Evolutionary conservation across 2,113 vertebrate genomes (phyloP).

Genomic region (Corydoras maculifer): DNA sequence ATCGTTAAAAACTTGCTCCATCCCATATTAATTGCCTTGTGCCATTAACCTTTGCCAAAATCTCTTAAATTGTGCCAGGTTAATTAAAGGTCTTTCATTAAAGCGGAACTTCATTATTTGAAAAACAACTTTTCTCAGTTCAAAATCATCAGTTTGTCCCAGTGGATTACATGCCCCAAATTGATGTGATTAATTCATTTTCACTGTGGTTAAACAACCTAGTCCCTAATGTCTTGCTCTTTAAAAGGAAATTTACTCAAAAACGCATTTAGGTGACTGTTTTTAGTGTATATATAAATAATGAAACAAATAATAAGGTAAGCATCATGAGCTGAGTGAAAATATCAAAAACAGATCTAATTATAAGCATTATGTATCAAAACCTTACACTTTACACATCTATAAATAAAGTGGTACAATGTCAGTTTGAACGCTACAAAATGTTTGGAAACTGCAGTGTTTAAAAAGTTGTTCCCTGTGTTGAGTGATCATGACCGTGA

Average conservation of each 20-base stretch:
- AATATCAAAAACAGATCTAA: too few species aligned
- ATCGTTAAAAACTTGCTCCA: too few species aligned
- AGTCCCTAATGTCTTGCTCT: background rate
- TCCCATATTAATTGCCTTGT: background rate
- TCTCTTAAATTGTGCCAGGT: conserved; percentile 5
- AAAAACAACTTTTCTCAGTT: conserved; percentile 19
- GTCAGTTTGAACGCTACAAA: background rate
- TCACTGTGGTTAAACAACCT: conserved; percentile 5
- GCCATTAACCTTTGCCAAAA: conserved; percentile 3
- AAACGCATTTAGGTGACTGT: background rate
- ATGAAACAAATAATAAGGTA: too few species aligned
- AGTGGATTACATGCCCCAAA: conserved; percentile 15
- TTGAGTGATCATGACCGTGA: background rate
- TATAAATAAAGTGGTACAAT: background rate
- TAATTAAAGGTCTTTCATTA: conserved; percentile 25
- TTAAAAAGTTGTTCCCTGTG: background rate
- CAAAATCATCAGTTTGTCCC: conserved; percentile 28
- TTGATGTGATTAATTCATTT: conserved; percentile 10
- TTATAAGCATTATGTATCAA: too few species aligned
- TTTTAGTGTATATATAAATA: too few species aligned
- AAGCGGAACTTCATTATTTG: conserved; percentile 34
- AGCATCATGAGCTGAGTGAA: too few species aligned
- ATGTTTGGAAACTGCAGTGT: background rate
- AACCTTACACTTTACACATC: too few species aligned
- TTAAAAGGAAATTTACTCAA: background rate